Percentiles rank a stretch among this genome's conserved stretches.
Conservation (phyloP, 2,113 vertebrate species). For the Corythoichthys haematopterus region DNA sequence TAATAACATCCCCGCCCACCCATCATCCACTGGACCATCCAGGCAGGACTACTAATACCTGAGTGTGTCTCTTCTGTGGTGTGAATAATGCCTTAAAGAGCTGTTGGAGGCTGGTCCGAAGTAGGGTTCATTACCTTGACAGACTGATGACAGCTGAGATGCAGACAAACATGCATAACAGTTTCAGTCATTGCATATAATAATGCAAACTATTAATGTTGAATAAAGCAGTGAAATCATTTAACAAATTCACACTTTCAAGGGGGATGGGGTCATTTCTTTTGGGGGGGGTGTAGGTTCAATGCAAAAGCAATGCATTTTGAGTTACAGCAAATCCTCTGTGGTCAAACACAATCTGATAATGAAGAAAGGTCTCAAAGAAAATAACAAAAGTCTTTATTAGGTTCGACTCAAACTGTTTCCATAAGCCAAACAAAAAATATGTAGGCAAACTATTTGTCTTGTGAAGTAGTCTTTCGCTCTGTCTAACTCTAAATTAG, state of each 20-base stretch:
- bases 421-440: too few species aligned
- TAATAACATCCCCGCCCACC: constrained; percentile 61
- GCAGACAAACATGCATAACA: not conserved
- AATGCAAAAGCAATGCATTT: too few species aligned
- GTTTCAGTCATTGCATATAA: not conserved
- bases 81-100: constrained; percentile 62
- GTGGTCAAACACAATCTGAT: too few species aligned
- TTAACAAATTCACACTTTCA: not conserved
- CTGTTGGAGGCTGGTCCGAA: constrained; percentile 57
- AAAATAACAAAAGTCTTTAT: too few species aligned
- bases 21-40: constrained; percentile 47
- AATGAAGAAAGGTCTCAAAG: too few species aligned
- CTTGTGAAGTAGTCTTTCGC: too few species aligned
- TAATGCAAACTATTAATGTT: not conserved
- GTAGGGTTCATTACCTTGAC: constrained; percentile 59
- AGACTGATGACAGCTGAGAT: constrained; percentile 42
- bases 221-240: not conserved
- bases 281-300: too few species aligned
- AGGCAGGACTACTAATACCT: constrained; percentile 57
- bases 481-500: too few species aligned
- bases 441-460: too few species aligned
- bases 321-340: too few species aligned
- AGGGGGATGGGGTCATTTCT: too few species aligned
- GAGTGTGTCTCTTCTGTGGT: constrained; percentile 54
- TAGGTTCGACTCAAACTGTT: too few species aligned